Conservation (phyloP, 2,888 invertebrate genomes). For the Halocaridina rubra region DNA sequence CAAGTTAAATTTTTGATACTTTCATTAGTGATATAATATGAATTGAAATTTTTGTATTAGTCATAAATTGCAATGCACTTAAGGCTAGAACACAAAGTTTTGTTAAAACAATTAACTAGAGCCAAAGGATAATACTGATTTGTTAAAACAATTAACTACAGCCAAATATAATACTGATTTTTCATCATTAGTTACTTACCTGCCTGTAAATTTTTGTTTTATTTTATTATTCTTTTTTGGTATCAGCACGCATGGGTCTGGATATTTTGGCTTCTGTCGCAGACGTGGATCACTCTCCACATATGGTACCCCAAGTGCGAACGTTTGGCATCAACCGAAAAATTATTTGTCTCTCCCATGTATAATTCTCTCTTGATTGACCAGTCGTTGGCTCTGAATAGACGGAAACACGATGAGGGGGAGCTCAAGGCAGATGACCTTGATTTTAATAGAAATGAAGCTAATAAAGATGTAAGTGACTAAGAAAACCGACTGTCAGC, state of each 20-base stretch:
- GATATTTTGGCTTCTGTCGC: constrained; percentile 91
- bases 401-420: constrained; percentile 73
- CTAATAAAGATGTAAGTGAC: constrained; percentile 61
- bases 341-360: constrained; percentile 93
- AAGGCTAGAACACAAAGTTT: too few species aligned
- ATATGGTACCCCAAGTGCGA: constrained; percentile 99
- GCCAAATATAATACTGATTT: too few species aligned
- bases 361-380: constrained; percentile 92
- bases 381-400: constrained; percentile 94
- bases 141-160: too few species aligned
- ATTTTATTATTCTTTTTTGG: too few species aligned
- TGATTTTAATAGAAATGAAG: constrained; percentile 73
- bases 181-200: too few species aligned
- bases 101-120: too few species aligned
- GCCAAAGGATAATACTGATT: too few species aligned
- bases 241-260: constrained; percentile 88
- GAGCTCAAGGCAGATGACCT: constrained; percentile 91
- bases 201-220: too few species aligned
- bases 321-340: constrained; percentile 95
- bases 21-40: too few species aligned
- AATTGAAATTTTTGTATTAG: too few species aligned
- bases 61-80: too few species aligned
- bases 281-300: constrained; percentile 96
- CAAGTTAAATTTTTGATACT: too few species aligned
- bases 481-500: neutral